These are phyloP conservation scores for Cyprinus carpio DNA, from an alignment of 2,113 vertebrate genomes.

Conservation along the genomic window DNA sequence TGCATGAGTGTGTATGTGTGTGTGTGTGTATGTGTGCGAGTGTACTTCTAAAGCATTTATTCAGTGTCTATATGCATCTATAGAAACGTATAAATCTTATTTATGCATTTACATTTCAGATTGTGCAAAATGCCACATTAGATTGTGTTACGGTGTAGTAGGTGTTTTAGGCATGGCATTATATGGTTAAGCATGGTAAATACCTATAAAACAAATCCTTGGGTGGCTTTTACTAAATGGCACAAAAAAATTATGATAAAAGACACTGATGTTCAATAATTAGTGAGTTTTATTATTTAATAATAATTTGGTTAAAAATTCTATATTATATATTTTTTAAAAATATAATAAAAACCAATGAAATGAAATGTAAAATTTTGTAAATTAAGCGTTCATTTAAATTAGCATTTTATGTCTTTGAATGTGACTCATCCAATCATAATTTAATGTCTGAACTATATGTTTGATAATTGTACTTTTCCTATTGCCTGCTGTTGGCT, in stretches of 20 bases:
- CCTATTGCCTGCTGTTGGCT: not conserved
- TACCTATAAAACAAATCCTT: not conserved
- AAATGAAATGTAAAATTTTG: no score
- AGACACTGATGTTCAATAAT: not conserved
- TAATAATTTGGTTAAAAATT: not conserved
- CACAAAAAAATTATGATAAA: not conserved
- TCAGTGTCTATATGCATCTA: not conserved
- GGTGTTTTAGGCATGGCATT: not conserved
- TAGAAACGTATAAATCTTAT: not conserved
- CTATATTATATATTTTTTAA: not conserved
- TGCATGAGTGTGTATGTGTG: conserved; percentile 6
- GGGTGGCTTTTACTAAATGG: not conserved
- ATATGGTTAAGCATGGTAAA: not conserved
- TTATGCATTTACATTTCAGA: not conserved
- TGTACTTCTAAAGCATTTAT: not conserved
- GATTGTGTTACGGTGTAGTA: not conserved
- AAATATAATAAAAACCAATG: not conserved
- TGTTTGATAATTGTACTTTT: not conserved
- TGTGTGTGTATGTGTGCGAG: conserved; percentile 13
- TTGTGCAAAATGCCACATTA: not conserved
- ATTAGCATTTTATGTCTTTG: not conserved
- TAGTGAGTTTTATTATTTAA: not conserved
- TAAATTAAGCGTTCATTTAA: not conserved
- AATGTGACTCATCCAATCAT: not conserved
- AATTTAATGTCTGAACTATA: not conserved